Evolutionary conservation across 2,113 vertebrate species (phyloP), one percentile per base, ranked within the genome.

Genomic region (Natator depressus): DNA sequence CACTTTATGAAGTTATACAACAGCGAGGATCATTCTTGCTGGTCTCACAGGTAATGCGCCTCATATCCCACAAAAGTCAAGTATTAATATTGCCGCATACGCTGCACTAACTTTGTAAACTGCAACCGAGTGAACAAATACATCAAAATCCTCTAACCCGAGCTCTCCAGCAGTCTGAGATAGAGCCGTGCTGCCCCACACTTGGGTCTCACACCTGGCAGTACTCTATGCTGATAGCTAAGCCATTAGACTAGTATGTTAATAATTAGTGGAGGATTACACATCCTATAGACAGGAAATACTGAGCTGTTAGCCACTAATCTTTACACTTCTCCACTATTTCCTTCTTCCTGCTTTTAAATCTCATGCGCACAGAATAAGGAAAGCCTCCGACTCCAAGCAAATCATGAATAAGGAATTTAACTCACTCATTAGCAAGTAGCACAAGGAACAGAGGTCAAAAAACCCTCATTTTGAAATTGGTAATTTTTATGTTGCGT

Each of bases 401-500:
- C 86, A 89, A 38, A 89, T 59, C 93, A 87, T 22, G 87, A 83
- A 27, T 75, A 91, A 91, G 89, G 91, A 84, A 90, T 93, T 92
- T 97, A 87, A 78, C 12, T 93, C 85, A 46, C 57, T 95, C 81
- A 57, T 97, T 96, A 96, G 80, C 88, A 93, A 85, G 49, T 82
- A 62, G 85, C 65, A 50, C 3, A 94, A 53, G 54, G 27, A 69
- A 81, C 24, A 82, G 65, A 54, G 90, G 59, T 91, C 14, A 85
- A 96, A 97, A 69, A 9, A 1, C 8, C 17, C 11, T 55, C 90
- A 90, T 88, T 90, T 89, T 90, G 88, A 17, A 80, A 85, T 57
- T 89, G 42, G 46, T 53, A 90, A 50, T 59, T 95, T 51, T 76
- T 91, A 38, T 82, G 83, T 55, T 69, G 42, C 91, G 5, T 12